phyloP scores from a whole-genome alignment of 2,797 vertebrate genomes.

The Emys orbicularis region DNA sequence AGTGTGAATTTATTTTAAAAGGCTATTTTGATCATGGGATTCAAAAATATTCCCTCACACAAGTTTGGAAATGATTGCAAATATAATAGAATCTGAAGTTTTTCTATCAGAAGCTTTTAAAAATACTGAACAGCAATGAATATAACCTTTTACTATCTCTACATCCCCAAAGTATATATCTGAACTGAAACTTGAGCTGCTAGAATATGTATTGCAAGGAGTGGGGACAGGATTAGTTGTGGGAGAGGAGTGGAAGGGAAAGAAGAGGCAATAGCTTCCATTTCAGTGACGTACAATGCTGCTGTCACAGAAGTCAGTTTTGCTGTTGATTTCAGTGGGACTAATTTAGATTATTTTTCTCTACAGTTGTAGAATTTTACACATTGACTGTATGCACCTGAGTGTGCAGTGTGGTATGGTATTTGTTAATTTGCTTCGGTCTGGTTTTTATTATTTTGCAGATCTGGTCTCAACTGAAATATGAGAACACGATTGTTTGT shows the following conservation, averaged over 20 bases:
- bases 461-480: not conserved
- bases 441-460: not conserved
- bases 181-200: not conserved
- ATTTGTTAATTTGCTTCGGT: not conserved
- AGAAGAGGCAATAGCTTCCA: not conserved
- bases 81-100: not conserved
- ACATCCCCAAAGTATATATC: not conserved
- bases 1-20: not conserved
- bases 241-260: conserved; percentile 22
- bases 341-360: not conserved
- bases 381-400: not conserved
- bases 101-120: not conserved
- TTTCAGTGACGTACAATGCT: not conserved
- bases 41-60: not conserved
- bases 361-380: not conserved
- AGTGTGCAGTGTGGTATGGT: not conserved
- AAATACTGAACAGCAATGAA: not conserved
- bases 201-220: not conserved
- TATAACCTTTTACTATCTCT: not conserved
- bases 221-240: not conserved
- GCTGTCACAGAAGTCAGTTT: not conserved
- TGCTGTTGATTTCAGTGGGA: not conserved
- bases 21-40: not conserved
- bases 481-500: not conserved
- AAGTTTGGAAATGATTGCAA: not conserved